Percentiles rank a stretch among this genome's conserved stretches.
Evolutionary conservation across 2,113 vertebrate species (phyloP).

Genomic region (Sapayoa aenigma): DNA sequence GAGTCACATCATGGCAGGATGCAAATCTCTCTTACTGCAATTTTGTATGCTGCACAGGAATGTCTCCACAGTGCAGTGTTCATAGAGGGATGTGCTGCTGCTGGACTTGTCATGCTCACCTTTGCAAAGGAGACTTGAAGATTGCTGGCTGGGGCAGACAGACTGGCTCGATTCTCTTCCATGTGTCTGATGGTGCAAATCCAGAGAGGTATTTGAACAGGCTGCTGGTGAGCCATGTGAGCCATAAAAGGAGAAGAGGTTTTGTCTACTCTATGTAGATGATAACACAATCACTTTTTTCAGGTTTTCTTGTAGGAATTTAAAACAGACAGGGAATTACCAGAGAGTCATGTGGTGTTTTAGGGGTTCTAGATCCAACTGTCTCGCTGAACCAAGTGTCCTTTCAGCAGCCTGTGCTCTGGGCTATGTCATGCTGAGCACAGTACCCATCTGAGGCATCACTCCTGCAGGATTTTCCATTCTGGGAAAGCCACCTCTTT

Average conservation of each 20-base stretch:
- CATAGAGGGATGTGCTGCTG: neutral
- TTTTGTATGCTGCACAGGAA: neutral
- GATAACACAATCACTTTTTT: neutral
- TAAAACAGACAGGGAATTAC: neutral
- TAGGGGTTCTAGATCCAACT: neutral
- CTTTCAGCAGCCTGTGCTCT: neutral
- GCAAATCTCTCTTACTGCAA: neutral
- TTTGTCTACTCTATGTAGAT: neutral
- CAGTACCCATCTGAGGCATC: neutral
- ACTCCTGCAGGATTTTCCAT: neutral
- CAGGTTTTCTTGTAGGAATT: neutral
- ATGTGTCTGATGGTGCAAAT: neutral
- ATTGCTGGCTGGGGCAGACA: neutral
- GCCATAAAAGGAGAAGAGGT: neutral
- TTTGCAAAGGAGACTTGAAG: neutral
- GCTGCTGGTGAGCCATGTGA: neutral
- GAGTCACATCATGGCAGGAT: neutral
- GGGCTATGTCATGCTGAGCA: neutral
- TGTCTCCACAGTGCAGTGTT: neutral
- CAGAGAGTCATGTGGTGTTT: neutral
- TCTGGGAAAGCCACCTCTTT: neutral
- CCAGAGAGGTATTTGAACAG: neutral
- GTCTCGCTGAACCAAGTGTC: neutral
- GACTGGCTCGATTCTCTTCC: neutral
- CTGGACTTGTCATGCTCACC: fast-evolving